Base-by-base conservation (phyloP, 2,888 invertebrate genomes). In the Aphodius sticticus region DNA sequence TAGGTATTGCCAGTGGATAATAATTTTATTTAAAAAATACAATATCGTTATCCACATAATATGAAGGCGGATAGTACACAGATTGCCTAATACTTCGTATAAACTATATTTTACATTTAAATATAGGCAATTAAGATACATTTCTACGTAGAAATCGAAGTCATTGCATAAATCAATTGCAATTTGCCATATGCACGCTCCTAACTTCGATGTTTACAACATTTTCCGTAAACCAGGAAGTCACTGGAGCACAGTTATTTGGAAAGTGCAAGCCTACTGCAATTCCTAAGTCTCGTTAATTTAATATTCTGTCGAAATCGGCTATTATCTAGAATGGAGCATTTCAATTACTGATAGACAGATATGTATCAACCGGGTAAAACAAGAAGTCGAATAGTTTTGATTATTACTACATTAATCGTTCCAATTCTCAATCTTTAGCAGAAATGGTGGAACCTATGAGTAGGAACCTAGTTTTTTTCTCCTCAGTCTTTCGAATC, bases 221-320 rank as follows among this genome's bases (percentile, higher is more conserved):
- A 53, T 53, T 53, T 53, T 53, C 53, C 53, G 53, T 53, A 53
- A 53, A 53, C 53, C 53, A 53, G 53, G 53, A 53, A 53, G 53
- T 53, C 12, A 53, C 53, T 53, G 9, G 53, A 53, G 2, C 53
- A 53, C 53, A 53, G 53, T 53, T 53, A 53, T 53, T 53, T 53
- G 53, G 53, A 53, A 53, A 53, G 53, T 53, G 53, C 53, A 53
- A 53, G 53, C 53, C 53, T 53, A 53, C 53, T 53, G 53, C 12
- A 53, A 53, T 53, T 53, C 53, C 53, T 12, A 5, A 53, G 53
- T 12, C 53, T 53, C 53, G 53, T 53, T 53, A 53, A 53, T 53
- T 53, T 53, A 53, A 53, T 53, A 53, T 53, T 53, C 53, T 53
- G 53, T 53, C 53, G 53, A 53, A 53, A 53, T 53, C 53, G 53